A percentile compares a stretch with the other conserved stretches of the same genome.
Conservation (phyloP, 2,888 invertebrate genomes). For the Epirrhoe tristata region DNA sequence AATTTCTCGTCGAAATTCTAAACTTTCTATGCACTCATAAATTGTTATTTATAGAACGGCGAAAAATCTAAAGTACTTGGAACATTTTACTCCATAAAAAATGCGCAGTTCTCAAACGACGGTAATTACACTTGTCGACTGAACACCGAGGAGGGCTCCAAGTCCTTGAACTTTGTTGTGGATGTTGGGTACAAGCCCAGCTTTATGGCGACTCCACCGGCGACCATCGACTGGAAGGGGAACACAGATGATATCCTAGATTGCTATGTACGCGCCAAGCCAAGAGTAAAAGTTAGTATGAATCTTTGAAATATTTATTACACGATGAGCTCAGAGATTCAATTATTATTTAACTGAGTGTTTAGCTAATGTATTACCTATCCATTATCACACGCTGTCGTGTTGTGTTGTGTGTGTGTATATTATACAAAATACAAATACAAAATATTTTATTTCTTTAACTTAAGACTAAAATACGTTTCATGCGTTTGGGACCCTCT, state of each 20-base stretch:
- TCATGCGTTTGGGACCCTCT: too few species aligned
- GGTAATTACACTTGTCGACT: slow-evolving; percentile 45
- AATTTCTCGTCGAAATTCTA: neutral
- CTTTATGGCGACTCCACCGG: slow-evolving; percentile 2
- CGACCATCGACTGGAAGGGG: slow-evolving; percentile 26
- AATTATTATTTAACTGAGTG: too few species aligned
- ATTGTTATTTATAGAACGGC: slow-evolving; percentile 14
- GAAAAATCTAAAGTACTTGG: slow-evolving; percentile 3
- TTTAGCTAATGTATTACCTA: too few species aligned
- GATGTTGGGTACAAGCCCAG: slow-evolving; percentile 37
- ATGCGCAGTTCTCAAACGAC: slow-evolving; percentile 24
- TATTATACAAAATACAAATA: too few species aligned
- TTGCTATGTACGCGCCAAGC: slow-evolving; percentile 35
- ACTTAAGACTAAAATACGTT: too few species aligned
- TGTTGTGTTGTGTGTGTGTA: too few species aligned
- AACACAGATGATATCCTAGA: slow-evolving; percentile 23
- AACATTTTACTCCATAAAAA: slow-evolving; percentile 21
- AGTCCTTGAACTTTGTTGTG: slow-evolving; percentile 35
- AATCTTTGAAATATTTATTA: neutral
- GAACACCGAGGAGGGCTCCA: slow-evolving; percentile 34
- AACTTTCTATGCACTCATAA: neutral
- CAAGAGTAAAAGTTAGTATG: slow-evolving; percentile 31
- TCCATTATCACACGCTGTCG: too few species aligned
- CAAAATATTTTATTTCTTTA: too few species aligned
- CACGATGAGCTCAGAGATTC: too few species aligned